phyloP scores from a whole-genome alignment of 2,797 vertebrate genomes.

The Telmatherina bonti region DNA sequence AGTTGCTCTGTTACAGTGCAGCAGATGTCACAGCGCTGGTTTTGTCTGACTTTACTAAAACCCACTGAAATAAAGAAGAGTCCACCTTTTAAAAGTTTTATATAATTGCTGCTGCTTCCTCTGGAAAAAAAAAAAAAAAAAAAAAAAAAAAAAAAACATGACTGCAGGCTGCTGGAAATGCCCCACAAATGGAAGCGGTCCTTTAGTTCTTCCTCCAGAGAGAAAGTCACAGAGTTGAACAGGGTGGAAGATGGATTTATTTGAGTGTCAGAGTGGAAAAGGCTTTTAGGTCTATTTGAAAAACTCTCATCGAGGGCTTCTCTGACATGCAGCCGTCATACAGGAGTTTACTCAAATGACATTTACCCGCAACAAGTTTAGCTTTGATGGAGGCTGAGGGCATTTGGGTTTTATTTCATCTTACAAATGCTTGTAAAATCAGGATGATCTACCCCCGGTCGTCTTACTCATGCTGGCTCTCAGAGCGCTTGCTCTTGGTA shows the following conservation, averaged over 20 bases:
- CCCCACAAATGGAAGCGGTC: slow-evolving; percentile 42
- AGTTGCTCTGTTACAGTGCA: too few relatives aligned
- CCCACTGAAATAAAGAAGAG: slow-evolving; percentile 1
- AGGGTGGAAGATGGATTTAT: slow-evolving; percentile 22
- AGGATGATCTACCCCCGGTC: slow-evolving; percentile 19
- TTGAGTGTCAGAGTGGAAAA: slow-evolving; percentile 30
- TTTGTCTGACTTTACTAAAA: slow-evolving; percentile 6
- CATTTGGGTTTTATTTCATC: slow-evolving; percentile 43
- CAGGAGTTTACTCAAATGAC: slow-evolving; percentile 21
- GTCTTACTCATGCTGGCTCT: slow-evolving; percentile 26
- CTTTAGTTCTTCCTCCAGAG: slow-evolving; percentile 46
- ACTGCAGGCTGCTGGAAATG: slow-evolving; percentile 42
- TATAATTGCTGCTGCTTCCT: slow-evolving; percentile 52
- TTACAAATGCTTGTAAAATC: slow-evolving; percentile 50
- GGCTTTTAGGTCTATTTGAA: slow-evolving; percentile 54
- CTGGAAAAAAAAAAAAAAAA: too few relatives aligned
- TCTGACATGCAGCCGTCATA: slow-evolving; percentile 38
- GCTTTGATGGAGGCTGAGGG: slow-evolving; percentile 1
- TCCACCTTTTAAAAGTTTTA: slow-evolving; percentile 18
- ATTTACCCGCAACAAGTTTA: slow-evolving; percentile 35
- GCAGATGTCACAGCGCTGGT: slow-evolving; percentile 1
- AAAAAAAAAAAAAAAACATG: too few relatives aligned
- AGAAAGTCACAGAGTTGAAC: slow-evolving; percentile 44
- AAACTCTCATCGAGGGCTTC: slow-evolving; percentile 39
- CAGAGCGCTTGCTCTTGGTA: slow-evolving; percentile 16